Base-by-base conservation (phyloP, 2,888 invertebrate genomes). In the Euphydryas editha region DNA sequence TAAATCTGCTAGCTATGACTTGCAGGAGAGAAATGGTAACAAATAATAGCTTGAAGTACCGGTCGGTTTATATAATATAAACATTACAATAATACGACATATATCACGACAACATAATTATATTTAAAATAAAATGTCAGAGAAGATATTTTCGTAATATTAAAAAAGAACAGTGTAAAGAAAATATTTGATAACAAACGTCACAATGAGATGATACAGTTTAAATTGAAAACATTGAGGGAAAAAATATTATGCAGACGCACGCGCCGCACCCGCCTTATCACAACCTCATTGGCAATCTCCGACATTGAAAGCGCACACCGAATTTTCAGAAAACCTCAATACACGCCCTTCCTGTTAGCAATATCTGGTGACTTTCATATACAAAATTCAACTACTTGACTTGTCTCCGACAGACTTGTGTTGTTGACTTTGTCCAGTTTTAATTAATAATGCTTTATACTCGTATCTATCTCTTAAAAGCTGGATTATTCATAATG, bases 161-260 rank as follows among this genome's bases (percentile, higher is more conserved):
- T 59, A 42, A 59, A 64, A 63, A 67, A 55, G 54, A 60, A 58
- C 36, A 24, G 18, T 42, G 57, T 63, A 47, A 59, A 70, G 72
- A 72, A 71, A 73, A 72, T 72, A 72, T 72, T 74, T 74, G 73
- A 75, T 73, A 76, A 72, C 71, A 72, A 76, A 75, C 70, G 71
- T 74, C 74, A 73, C 75, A 72, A 73, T 55, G 49, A 67, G 67
- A 67, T 65, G 65, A 67, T 65, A 70, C 67, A 60, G 17, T 61
- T 58, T 80, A 80, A 84, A 86, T 83, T 83, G 81, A 82, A 84
- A 82, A 81, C 74, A 77, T 79, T 72, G 75, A 68, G 65, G n/a
- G 75, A 78, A 78, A 83, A 82, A 81, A 54, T 54, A 54, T 54
- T 86, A 86, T 87, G 83, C 86, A 81, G 81, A 74, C 81, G 77